phyloP scores from a whole-genome alignment of 2,888 invertebrate genomes.

The Diplazon laetatorius region DNA sequence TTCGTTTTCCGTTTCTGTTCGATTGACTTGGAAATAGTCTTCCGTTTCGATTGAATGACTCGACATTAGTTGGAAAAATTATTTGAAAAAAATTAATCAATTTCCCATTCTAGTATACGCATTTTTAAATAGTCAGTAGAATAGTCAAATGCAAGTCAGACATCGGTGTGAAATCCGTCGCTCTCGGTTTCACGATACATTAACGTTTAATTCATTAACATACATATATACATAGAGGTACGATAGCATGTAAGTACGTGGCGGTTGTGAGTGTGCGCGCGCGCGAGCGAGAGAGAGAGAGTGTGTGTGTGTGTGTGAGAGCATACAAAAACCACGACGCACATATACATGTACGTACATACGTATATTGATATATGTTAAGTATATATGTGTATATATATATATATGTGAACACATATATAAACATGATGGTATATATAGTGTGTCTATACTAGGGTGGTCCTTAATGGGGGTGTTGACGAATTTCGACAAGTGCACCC shows the following conservation, averaged over 20 bases:
- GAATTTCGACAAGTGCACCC: no score
- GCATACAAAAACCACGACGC: conserved; percentile 50
- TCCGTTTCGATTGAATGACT: no score
- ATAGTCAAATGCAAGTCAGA: background rate
- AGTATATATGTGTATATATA: conserved; percentile 56
- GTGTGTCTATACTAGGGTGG: conserved; percentile 69
- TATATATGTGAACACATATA: conserved; percentile 65
- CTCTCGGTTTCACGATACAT: conserved; percentile 44
- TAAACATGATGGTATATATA: conserved; percentile 61
- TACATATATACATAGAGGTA: conserved; percentile 42
- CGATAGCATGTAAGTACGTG: conserved; percentile 48
- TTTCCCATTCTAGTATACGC: background rate
- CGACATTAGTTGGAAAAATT: no score
- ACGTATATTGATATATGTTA: conserved; percentile 60
- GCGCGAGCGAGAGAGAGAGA: conserved; percentile 26
- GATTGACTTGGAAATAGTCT: no score
- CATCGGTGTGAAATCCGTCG: background rate
- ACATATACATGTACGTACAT: conserved; percentile 67
- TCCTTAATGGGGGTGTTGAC: no score
- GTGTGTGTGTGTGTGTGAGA: background rate
- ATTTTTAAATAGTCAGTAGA: background rate
- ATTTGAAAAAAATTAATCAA: background rate
- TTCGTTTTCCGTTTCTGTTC: no score
- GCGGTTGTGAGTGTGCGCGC: conserved; percentile 40
- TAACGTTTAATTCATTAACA: conserved; percentile 40